Conservation (phyloP, 1,140 invertebrate genomes). For the Drosophila carrolli region DNA sequence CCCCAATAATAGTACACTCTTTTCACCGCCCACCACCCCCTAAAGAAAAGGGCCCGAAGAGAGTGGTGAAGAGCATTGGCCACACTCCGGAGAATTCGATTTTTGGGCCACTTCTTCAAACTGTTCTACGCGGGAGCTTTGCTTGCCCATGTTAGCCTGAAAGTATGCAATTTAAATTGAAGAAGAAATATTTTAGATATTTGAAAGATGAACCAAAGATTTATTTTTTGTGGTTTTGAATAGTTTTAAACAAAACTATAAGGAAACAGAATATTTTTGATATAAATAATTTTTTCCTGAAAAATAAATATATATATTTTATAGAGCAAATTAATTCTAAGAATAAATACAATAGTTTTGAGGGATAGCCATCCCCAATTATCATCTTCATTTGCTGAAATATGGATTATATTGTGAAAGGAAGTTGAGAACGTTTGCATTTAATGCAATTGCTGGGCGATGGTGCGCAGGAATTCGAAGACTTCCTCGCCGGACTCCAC, state of each 20-base stretch:
- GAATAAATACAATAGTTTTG: neutral
- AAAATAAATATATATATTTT: neutral
- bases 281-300: too few species aligned
- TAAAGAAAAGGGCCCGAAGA: neutral
- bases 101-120: neutral
- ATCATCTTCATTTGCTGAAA: neutral
- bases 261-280: too few species aligned
- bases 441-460: slow-evolving; percentile 85
- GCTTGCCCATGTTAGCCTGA: slow-evolving; percentile 24
- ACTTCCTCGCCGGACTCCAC: slow-evolving; percentile 91
- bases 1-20: neutral
- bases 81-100: slow-evolving; percentile 5
- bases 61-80: slow-evolving; percentile 1
- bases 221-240: too few species aligned
- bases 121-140: slow-evolving; percentile 10
- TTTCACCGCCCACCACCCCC: neutral
- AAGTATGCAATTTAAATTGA: slow-evolving; percentile 41
- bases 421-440: neutral
- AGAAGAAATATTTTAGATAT: neutral
- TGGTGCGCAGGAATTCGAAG: slow-evolving; percentile 90
- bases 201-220: neutral
- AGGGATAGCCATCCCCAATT: neutral
- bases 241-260: too few species aligned
- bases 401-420: neutral
- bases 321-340: neutral